phyloP scores from a whole-genome alignment of 2,113 vertebrate species.

The Cyprinodon tularosa region DNA sequence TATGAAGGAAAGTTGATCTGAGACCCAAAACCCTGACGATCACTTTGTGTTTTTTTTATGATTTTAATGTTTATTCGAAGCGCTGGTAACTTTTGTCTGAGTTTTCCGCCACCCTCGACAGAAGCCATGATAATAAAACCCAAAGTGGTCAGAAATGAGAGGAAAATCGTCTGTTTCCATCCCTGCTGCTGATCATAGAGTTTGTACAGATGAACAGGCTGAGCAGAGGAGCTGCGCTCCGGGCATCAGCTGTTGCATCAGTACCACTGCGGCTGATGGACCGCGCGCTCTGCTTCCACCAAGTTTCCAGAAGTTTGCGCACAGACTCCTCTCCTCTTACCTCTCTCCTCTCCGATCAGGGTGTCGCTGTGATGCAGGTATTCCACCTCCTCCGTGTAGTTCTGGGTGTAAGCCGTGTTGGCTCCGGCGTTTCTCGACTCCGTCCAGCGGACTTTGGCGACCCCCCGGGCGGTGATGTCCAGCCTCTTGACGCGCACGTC shows the following conservation, averaged over 20 bases:
- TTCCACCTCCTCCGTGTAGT: slow-evolving; percentile 98
- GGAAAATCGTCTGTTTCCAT: not conserved
- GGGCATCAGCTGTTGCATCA: slow-evolving; percentile 68
- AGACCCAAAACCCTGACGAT: not conserved
- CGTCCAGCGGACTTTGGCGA: slow-evolving; percentile 98
- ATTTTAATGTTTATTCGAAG: not conserved
- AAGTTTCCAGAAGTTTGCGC: slow-evolving; percentile 25
- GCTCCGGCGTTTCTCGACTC: slow-evolving; percentile 96
- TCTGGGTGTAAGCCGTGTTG: slow-evolving; percentile 98
- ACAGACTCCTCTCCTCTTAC: slow-evolving; percentile 75
- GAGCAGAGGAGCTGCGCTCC: not conserved
- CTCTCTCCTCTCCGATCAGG: slow-evolving; percentile 93
- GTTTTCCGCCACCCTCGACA: too few relatives aligned
- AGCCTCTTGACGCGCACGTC: slow-evolving; percentile 92
- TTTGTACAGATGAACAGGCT: not conserved
- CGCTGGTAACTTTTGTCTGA: not conserved
- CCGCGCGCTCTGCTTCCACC: not conserved
- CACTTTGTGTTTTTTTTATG: not conserved
- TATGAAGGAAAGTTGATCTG: not conserved
- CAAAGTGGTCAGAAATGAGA: not conserved
- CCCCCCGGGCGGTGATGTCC: slow-evolving; percentile 89
- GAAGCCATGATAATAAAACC: not conserved
- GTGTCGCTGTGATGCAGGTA: slow-evolving; percentile 94
- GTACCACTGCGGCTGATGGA: slow-evolving; percentile 46
- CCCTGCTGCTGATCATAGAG: not conserved